Percentiles rank a stretch among this genome's conserved stretches.
Evolutionary conservation across 2,797 vertebrate genomes (phyloP).

Genomic region (Australoheros facetus): DNA sequence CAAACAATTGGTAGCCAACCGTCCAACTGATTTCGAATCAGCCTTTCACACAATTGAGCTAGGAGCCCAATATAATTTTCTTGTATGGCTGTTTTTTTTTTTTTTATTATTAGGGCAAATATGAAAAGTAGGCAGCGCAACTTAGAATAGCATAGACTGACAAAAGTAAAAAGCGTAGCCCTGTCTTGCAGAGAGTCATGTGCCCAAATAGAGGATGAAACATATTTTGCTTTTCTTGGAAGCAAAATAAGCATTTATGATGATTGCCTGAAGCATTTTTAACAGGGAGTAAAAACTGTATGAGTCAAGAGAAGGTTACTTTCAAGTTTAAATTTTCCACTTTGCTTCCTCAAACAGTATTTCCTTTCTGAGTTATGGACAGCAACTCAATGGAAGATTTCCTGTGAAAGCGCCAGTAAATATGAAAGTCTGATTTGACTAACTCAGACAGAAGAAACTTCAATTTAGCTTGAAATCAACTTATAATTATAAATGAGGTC

Average conservation of each 20-base stretch:
- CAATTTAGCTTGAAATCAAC: neutral
- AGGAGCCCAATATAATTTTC: neutral
- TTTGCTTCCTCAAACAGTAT: neutral
- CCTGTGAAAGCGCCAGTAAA: neutral
- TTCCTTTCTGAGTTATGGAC: neutral
- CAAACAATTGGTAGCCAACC: neutral
- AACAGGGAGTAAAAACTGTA: neutral
- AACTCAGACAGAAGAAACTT: neutral
- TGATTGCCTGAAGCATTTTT: neutral
- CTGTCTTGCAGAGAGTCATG: neutral
- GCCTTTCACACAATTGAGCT: neutral
- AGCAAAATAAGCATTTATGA: neutral
- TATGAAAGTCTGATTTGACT: neutral
- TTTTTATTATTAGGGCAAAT: neutral
- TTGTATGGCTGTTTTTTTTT: neutral
- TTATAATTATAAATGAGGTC: neutral
- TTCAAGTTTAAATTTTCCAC: slow-evolving; percentile 3
- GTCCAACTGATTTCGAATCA: neutral
- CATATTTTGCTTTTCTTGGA: neutral
- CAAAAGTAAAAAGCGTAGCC: neutral
- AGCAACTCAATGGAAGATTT: neutral
- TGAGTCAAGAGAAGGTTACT: neutral
- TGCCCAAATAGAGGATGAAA: neutral
- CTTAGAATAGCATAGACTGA: neutral
- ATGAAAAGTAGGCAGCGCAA: neutral